Base-by-base conservation (phyloP, 92 coral and sea anemone genomes). In the Meandrina meandrites region DNA sequence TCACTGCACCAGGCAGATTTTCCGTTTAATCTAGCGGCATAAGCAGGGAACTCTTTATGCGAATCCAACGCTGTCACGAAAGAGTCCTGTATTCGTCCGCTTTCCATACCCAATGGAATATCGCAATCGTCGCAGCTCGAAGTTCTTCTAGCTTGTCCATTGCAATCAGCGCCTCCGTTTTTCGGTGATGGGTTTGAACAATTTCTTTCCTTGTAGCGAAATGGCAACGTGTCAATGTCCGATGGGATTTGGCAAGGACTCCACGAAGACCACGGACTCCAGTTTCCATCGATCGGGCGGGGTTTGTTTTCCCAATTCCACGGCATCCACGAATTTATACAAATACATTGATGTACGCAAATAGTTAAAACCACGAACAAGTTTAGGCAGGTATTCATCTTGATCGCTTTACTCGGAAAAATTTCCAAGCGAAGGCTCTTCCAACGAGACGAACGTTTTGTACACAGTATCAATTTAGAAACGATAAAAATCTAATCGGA, bases 1-100 rank as follows among this genome's bases (percentile, higher is more conserved):
- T 88, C 88, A 16, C 93, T 88, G 71, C 99, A 96, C 99, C 98
- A 96, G 28, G 98, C 94, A 0, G 96, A 93, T 40, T 92, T 87
- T 24, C 96, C 93, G 83, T 95, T 93, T 81, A 95, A 79, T 76
- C 98, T 88, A 1, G 89, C 94, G 36, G 89, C 67, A 17, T 56
- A 79, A 50, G 94, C 86, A 48, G 98, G 98, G 54, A 93, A 95
- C 32, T 95, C 92, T 28, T 79, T 82, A 78, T 95, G 98, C 31
- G 86, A 91, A 69, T 93, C 86, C 1, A 92, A 89, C 62, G 98
- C 94, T 68, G 93, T 75, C 35, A 95, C 76, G 60, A 78, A 89
- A 21, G 92, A 73, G 74, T 95, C 92, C 22, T 35, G 78, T 51
- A 95, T 89, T 53, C 84, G 81, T n/a, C 90, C 84, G 56, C 75